Evolutionary conservation across 2,113 vertebrate genomes (phyloP).

Genomic region (Nettapus auritus): DNA sequence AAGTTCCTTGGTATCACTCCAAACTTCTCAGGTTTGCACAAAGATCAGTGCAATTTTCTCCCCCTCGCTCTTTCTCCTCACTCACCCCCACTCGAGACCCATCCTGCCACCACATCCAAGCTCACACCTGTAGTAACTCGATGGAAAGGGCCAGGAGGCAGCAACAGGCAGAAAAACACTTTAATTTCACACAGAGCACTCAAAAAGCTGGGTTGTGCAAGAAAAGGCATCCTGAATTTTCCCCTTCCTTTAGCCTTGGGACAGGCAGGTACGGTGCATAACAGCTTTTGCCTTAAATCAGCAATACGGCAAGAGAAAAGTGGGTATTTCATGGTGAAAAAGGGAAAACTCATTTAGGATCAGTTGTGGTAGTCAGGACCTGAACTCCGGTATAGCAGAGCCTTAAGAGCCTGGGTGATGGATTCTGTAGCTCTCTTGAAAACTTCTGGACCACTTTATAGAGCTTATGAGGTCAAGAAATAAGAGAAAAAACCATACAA

Average conservation of each 20-base stretch:
- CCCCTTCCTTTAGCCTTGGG: neutral
- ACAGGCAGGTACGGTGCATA: neutral
- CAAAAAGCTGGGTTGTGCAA: neutral
- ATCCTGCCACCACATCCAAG: neutral
- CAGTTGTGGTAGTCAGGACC: neutral
- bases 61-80: neutral
- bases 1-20: neutral
- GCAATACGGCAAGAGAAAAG: too few species aligned
- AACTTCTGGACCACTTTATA: neutral
- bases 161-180: neutral
- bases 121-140: neutral
- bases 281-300: neutral
- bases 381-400: neutral
- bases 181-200: neutral
- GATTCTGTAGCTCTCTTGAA: neutral
- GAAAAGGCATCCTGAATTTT: neutral
- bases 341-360: neutral
- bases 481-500: neutral
- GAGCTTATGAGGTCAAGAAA: neutral
- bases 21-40: neutral
- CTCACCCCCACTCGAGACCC: accelerated
- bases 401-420: neutral
- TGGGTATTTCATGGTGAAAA: neutral
- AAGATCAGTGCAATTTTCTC: neutral
- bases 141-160: neutral